Conservation (phyloP, 2,888 invertebrate species). For the Eupithecia vulgata region DNA sequence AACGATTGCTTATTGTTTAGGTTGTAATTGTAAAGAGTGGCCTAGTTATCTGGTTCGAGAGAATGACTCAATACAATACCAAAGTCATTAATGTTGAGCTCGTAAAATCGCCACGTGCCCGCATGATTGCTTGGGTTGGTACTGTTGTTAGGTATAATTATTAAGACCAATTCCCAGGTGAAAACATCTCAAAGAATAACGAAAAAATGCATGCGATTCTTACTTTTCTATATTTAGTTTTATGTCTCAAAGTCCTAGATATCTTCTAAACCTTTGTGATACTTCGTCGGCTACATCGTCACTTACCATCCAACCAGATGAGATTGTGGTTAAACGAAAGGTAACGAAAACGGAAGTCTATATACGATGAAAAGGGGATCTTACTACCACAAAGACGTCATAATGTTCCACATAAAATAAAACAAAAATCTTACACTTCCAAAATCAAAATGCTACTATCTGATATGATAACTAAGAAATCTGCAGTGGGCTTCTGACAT, state of each 20-base stretch:
- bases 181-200: not conserved
- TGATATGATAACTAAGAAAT: conserved; percentile 51
- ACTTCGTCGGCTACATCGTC: not conserved
- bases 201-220: not conserved
- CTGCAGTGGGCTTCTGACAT: conserved; percentile 53
- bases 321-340: not conserved
- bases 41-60: conserved; percentile 26
- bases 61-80: not conserved
- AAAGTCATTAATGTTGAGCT: not conserved
- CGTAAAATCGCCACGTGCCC: conserved; percentile 6
- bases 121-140: not conserved
- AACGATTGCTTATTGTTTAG: conserved; percentile 31
- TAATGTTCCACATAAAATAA: not conserved
- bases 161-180: not conserved
- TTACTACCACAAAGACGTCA: not conserved
- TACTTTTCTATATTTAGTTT: not conserved
- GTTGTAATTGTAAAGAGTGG: conserved; percentile 26
- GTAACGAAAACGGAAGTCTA: no score
- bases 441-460: conserved; percentile 13
- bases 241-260: not conserved
- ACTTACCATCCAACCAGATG: not conserved
- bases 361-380: not conserved
- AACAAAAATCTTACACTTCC: not conserved
- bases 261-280: not conserved
- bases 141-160: not conserved